phyloP scores from a whole-genome alignment of 1,140 invertebrate species.

The Musca domestica region DNA sequence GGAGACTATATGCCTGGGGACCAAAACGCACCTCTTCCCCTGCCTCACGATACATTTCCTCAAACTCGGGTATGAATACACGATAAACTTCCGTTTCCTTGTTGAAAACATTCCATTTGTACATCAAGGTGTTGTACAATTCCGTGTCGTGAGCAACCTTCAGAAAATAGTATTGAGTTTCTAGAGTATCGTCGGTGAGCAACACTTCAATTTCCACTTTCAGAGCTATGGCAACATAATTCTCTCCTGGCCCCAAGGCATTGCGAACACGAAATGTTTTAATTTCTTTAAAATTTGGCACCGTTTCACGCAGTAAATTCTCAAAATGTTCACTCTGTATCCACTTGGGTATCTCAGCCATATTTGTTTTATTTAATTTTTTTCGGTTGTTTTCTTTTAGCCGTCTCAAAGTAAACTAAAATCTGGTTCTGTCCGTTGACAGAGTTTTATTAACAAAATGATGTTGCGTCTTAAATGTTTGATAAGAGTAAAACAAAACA shows the following conservation, averaged over 20 bases:
- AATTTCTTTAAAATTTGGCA: conserved; percentile 5
- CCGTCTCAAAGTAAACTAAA: no score
- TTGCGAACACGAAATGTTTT: background rate
- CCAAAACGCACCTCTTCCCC: conserved; percentile 36
- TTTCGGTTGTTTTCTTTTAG: no score
- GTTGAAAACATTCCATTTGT: conserved; percentile 34
- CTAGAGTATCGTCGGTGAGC: background rate
- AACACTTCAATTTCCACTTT: background rate
- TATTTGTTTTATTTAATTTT: no score
- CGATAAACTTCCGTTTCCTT: conserved; percentile 36
- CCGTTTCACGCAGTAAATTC: background rate
- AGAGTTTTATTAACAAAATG: no score
- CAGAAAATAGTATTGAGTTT: conserved; percentile 35
- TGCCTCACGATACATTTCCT: conserved; percentile 35
- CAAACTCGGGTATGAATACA: conserved; percentile 40
- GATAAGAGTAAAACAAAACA: no score
- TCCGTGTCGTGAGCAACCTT: conserved; percentile 37
- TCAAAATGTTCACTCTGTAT: background rate
- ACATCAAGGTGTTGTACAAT: conserved; percentile 37
- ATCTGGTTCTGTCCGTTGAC: no score
- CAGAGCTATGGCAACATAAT: conserved; percentile 7
- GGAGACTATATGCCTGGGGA: conserved; percentile 28
- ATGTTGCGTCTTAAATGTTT: no score
- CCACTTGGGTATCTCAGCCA: background rate
- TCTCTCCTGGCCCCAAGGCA: conserved; percentile 6